Evolutionary conservation across 2,888 invertebrate genomes (phyloP), one percentile per base, ranked within the genome.

Genomic region (Drosophila kuntzei): DNA sequence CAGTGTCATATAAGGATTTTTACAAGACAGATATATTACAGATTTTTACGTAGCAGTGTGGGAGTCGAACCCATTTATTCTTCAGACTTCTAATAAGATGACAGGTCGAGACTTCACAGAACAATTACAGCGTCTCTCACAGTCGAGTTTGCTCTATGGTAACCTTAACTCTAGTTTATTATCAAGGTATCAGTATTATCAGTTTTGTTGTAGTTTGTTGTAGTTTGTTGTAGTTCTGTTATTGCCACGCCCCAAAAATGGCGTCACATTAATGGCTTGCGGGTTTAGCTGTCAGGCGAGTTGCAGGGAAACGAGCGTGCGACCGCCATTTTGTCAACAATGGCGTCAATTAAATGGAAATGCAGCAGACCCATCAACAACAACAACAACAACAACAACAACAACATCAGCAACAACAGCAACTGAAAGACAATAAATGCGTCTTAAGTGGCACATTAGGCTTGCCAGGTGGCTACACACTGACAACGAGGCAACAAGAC

Each of bases 261-360:
- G 51, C 64, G 39, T 54, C 71, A 68, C 73, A 63, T 70, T 83
- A 83, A 83, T 80, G 76, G 79, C 71, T 67, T 71, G 78, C 62
- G 74, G 75, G 76, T 60, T 53, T 36, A 29, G 63, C 50, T 16
- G 18, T 16, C 32, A 25, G 53, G 9, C 16, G 32, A 22, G 54
- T 46, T 66, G 64, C 37, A 71, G 60, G 29, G 71, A 66, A 70
- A 57, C 65, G 50, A 57, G 69, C 63, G 62, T 67, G 71, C 82
- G 67, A 75, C 83, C 88, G 79, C 77, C 88, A 84, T 84, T 84
- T 88, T 84, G 88, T 84, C 88, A 84, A 84, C 83, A 84, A 84
- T 88, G 88, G 77, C 83, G 80, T 86, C 83, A 88, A 84, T 84
- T 84, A 84, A 88, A 84, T 84, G 86, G 71, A 88, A 83, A 86